Evolutionary conservation across 2,113 vertebrate genomes (phyloP).

Genomic region (western clawed frog (Xenopus tropicalis)): DNA sequence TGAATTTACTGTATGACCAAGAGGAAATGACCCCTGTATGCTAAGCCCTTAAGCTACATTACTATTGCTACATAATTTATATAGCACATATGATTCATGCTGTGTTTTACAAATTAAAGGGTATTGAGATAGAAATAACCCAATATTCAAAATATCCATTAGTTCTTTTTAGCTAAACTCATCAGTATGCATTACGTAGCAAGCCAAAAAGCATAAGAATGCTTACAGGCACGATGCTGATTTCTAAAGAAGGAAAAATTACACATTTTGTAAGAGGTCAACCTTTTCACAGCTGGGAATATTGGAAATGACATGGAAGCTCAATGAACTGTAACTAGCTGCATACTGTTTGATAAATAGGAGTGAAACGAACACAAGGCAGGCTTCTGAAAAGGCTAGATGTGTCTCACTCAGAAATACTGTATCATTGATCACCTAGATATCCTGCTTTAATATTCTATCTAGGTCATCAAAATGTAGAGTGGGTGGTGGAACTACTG

Average conservation of each 20-base stretch:
- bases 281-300: conserved; percentile 33
- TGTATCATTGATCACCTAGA: conserved; percentile 8
- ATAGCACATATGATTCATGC: not conserved
- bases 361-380: conserved; percentile 26
- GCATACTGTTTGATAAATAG: conserved; percentile 40
- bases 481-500: not conserved
- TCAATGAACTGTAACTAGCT: conserved; percentile 39
- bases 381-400: conserved; percentile 4
- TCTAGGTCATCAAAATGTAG: not conserved
- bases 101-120: not conserved
- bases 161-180: conserved; percentile 2
- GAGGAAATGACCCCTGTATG: not conserved
- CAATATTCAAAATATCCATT: not conserved
- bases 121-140: not conserved
- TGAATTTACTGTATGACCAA: not conserved
- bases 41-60: not conserved
- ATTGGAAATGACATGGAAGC: conserved; percentile 37
- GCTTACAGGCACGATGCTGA: conserved; percentile 20
- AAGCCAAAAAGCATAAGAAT: not conserved
- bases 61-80: not conserved
- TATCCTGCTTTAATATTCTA: not conserved
- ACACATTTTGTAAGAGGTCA: conserved; percentile 25
- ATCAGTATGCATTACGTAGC: not conserved
- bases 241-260: conserved; percentile 27
- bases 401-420: not conserved